A percentile compares a stretch with the other conserved stretches of the same genome.
These are phyloP conservation scores for Cheilosia pagana DNA, from an alignment of 2,888 invertebrate species.

Conservation along the genomic window DNA sequence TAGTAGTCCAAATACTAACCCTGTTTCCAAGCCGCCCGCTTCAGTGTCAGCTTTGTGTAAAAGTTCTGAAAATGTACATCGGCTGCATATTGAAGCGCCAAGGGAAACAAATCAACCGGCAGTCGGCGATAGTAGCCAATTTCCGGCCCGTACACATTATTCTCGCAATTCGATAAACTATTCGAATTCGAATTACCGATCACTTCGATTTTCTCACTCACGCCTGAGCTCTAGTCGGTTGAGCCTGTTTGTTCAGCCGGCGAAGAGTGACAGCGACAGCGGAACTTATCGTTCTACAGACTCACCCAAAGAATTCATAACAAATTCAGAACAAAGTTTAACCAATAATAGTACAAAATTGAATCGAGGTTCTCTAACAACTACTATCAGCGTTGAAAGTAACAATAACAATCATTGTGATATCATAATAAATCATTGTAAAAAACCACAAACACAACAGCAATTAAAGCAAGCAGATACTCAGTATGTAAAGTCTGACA, in stretches of 20 bases:
- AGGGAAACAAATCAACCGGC: constrained; percentile 22
- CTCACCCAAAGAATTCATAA: constrained; percentile 64
- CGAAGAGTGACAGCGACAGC: constrained; percentile 37
- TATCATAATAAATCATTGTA: constrained; percentile 77
- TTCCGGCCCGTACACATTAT: constrained; percentile 78
- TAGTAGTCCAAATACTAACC: constrained; percentile 63
- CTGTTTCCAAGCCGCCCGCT: constrained; percentile 8
- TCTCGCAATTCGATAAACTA: constrained; percentile 82
- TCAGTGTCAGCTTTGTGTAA: constrained; percentile 13
- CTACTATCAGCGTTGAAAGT: constrained; percentile 52
- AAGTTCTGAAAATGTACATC: constrained; percentile 53
- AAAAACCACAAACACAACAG: constrained; percentile 76
- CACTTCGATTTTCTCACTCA: constrained; percentile 82
- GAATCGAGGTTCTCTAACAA: constrained; percentile 46
- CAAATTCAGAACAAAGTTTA: constrained; percentile 63
- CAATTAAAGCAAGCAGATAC: constrained; percentile 45
- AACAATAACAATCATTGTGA: constrained; percentile 55
- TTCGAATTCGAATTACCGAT: constrained; percentile 82
- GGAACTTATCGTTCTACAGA: constrained; percentile 8
- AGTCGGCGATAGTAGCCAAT: neutral
- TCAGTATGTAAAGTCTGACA: constrained; percentile 38
- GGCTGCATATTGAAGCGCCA: constrained; percentile 55
- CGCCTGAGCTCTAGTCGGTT: constrained; percentile 82
- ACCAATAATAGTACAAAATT: constrained; percentile 61
- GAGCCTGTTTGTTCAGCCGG: constrained; percentile 81